phyloP scores from a whole-genome alignment of 2,797 vertebrate genomes.

The Urocyon cinereoargenteus region DNA sequence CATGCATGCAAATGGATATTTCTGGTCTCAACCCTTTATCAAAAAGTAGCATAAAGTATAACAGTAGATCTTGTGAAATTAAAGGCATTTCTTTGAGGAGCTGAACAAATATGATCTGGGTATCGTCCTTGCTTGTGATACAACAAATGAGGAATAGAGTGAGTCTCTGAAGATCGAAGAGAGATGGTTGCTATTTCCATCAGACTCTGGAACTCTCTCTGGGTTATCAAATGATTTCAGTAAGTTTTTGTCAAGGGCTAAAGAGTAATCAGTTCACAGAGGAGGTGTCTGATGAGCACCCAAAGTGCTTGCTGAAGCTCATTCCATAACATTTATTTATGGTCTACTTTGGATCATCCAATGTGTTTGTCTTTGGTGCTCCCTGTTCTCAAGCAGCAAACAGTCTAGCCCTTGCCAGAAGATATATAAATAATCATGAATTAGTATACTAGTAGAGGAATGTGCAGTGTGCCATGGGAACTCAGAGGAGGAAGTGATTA shows the following conservation, averaged over 20 bases:
- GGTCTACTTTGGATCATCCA: not conserved
- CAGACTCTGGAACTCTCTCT: not conserved
- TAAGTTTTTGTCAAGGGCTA: not conserved
- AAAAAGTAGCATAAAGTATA: not conserved
- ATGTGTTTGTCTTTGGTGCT: not conserved
- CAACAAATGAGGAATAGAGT: not conserved
- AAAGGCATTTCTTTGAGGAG: slow-evolving; percentile 3
- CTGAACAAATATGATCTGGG: not conserved
- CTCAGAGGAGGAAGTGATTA: not conserved
- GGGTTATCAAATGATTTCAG: not conserved
- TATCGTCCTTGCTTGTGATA: slow-evolving; percentile 12
- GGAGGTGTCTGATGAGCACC: not conserved
- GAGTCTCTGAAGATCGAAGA: not conserved
- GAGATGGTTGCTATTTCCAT: not conserved
- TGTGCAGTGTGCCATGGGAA: not conserved
- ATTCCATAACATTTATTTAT: not conserved
- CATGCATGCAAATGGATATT: not conserved
- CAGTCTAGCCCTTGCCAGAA: not conserved
- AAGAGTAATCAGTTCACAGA: not conserved
- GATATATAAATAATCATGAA: not conserved
- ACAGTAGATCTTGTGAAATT: slow-evolving; percentile 5
- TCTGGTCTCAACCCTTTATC: not conserved
- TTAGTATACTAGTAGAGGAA: not conserved
- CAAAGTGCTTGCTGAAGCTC: not conserved
- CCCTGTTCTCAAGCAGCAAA: not conserved